Evolutionary conservation across 2,888 invertebrate species (phyloP), one percentile per base, ranked within the genome.

Genomic region (Syrphus vitripennis): DNA sequence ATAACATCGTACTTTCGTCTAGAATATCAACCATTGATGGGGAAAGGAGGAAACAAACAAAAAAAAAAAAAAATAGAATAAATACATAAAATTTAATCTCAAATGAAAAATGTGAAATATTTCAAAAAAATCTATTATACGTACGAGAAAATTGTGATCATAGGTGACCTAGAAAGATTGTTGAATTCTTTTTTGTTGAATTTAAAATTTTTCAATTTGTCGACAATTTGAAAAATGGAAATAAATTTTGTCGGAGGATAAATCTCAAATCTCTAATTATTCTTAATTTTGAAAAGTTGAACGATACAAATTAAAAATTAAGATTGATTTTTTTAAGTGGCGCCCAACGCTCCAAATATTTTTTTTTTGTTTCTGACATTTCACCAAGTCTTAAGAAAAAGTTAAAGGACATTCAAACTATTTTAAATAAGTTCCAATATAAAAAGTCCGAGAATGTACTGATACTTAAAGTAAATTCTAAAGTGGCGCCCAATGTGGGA

Each of bases 1-100:
- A 99, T 98, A 72, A 99, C 98, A 93, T 99, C 99, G 93, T 98
- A 98, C 93, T 99, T 99, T 90, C 99, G 95, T 93, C 98, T 98
- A 74, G 37, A 72, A 71, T 69, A 77, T 72, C 69, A 34, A 84
- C 65, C 12, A 31, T 40, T 14, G 29, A 61, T 29, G n/a, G 48
- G 24, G 26, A 40, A 31, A 3, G 26, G 19, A 29, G 40, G 50
- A 45, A 31, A 21, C 21, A 21, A n/a, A 45, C n/a, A 48, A 37
- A n/a, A 9, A n/a, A 55, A 42, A 37, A 40, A 40, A 31, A 4
- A 50, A 19, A 37, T 4, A 10, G 26, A 10, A 57, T 61, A 31
- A 12, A 45, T 16, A 53, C 29, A 19, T 29, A 40, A 55, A 50
- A 48, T 24, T 65, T 50, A 69, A 14, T 45, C 14, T 29, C 19